Evolutionary conservation across 2,113 vertebrate genomes (phyloP), one percentile per base, ranked within the genome.

Genomic region (Coregonus clupeaformis): DNA sequence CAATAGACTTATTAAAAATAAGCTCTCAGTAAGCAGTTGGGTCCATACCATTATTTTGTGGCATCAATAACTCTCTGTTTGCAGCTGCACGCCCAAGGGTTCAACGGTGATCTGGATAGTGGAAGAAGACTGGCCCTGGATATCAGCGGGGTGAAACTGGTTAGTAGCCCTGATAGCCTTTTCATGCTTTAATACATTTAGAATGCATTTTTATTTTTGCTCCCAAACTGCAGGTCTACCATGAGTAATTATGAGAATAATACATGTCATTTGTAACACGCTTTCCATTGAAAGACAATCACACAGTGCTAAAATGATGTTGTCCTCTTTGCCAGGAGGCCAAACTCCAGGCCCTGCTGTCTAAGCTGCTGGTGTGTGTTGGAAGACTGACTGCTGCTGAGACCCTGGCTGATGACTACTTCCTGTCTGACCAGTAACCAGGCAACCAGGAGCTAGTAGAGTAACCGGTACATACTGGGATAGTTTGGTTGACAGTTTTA

Each of bases 1-100:
- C 9, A 20, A 55, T 55, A 55, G 52, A 55, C 18, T 55, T 55
- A 7, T 55, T 55, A 18, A 55, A 55, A 55, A 55, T 4, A 60
- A 3, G 52, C 22, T 32, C 25, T 5, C 27, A 0, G 36, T 42
- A 18, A 16, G 49, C 49, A 16, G 49, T 52, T 52, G 49, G 49
- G 49, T 18, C 7, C 22, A 16, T 63, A 64, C 62, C 62, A 14
- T 64, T 27, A 29, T 66, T 9, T 66, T 14, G 14, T 32, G 13
- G 16, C 13, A 9, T 27, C 16, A 5, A 27, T 18, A 65, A 42
- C 6, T 13, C 6, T 13, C n/a, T 75, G 1, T 66, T 89, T 86
- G 45, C 75, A 94, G 92, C 88, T 95, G 69, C 86, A 89, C 14
- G 49, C 86, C 84, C 86, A 87, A 81, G 90, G 81, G 42, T 82